Evolutionary conservation across 2,113 vertebrate species (phyloP).

Genomic region (Calidris pugnax): DNA sequence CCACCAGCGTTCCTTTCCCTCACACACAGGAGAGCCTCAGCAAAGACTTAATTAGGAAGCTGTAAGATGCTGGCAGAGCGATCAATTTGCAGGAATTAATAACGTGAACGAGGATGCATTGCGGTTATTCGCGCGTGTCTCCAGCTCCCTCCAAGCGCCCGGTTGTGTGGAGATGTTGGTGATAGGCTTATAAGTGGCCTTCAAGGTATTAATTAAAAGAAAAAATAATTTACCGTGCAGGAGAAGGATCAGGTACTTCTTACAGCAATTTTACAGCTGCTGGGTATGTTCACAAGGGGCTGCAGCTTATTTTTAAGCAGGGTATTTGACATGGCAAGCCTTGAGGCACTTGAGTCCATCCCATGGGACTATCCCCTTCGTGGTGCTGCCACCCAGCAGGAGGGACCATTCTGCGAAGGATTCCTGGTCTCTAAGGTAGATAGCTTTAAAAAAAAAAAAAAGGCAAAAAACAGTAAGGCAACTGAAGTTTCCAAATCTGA

Average conservation of each 20-base stretch:
- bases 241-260: neutral
- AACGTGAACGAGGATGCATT: neutral
- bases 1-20: neutral
- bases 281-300: rapidly evolving
- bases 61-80: neutral
- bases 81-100: neutral
- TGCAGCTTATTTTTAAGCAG: neutral
- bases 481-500: neutral
- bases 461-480: too few species aligned
- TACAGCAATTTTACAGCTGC: neutral
- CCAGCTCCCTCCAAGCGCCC: neutral
- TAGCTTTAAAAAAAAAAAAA: neutral
- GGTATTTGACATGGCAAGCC: neutral
- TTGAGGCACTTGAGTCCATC: neutral
- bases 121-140: neutral
- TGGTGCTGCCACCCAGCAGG: neutral
- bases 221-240: neutral
- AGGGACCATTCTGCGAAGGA: neutral
- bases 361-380: rapidly evolving
- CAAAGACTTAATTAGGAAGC: neutral
- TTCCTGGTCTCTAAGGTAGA: neutral
- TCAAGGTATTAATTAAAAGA: neutral
- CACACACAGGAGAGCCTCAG: neutral
- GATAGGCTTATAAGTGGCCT: neutral
- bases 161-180: neutral